phyloP scores from a whole-genome alignment of 1,140 invertebrate genomes.

The Drosophila pseudoobscura region DNA sequence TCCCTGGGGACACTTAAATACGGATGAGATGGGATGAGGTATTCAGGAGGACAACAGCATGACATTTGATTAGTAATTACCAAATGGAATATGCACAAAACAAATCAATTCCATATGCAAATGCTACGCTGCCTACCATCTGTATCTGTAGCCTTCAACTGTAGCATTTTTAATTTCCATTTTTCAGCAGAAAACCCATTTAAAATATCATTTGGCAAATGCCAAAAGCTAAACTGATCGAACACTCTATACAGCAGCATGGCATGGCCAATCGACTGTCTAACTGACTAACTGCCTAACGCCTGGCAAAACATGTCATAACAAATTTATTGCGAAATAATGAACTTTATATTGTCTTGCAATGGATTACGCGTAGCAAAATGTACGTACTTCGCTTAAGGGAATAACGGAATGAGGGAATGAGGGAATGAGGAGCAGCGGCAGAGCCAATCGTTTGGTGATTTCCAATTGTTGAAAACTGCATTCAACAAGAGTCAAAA shows the following conservation, averaged over 20 bases:
- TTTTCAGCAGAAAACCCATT: constrained; percentile 38
- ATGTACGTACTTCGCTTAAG: constrained; percentile 6
- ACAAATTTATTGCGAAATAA: constrained; percentile 77
- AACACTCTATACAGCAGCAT: constrained; percentile 32
- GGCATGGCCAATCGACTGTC: constrained; percentile 52
- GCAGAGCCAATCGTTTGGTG: constrained; percentile 55
- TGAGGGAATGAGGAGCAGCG: constrained; percentile 36
- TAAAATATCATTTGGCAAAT: constrained; percentile 55
- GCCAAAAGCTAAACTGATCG: constrained; percentile 48
- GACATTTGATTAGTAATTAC: constrained; percentile 37
- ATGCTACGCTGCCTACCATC: constrained; percentile 22
- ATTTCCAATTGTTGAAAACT: constrained; percentile 50
- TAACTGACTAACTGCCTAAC: constrained; percentile 19
- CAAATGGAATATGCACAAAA: constrained; percentile 12
- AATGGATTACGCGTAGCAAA: constrained; percentile 62
- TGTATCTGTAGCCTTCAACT: constrained; percentile 38
- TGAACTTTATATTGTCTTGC: constrained; percentile 72
- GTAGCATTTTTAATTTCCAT: constrained; percentile 44
- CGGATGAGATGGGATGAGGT: not conserved
- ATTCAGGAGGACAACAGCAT: not conserved
- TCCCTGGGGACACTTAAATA: too few species aligned
- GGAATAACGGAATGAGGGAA: constrained; percentile 21
- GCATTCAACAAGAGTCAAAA: constrained; percentile 47
- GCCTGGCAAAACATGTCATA: constrained; percentile 58
- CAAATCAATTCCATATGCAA: constrained; percentile 36